These are phyloP conservation scores for Drosophila multiciliata DNA, from an alignment of 2,888 invertebrate species.

Conservation along the genomic window DNA sequence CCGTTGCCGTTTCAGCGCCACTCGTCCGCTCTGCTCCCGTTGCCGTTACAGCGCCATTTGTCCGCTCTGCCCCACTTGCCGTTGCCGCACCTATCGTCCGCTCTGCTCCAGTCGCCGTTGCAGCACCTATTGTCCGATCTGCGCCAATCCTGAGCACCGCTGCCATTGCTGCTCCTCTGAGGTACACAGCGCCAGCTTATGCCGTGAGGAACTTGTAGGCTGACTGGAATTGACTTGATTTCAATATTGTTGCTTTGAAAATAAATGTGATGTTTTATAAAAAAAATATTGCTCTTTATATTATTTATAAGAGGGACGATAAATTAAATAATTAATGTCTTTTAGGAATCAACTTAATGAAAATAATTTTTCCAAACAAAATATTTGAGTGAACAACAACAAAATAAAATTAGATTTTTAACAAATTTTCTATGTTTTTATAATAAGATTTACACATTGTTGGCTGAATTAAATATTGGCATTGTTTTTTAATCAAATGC, in stretches of 20 bases:
- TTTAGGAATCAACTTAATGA: neutral
- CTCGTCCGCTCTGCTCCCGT: slow-evolving; percentile 62
- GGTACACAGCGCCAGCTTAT: slow-evolving; percentile 68
- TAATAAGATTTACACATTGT: neutral
- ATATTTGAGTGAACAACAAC: neutral
- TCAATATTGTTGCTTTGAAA: slow-evolving; percentile 34
- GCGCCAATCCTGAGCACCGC: slow-evolving; percentile 33
- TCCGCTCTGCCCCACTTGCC: slow-evolving; percentile 51
- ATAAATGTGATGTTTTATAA: slow-evolving; percentile 62
- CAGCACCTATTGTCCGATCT: slow-evolving; percentile 60
- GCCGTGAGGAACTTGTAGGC: slow-evolving; percentile 69
- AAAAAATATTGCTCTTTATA: slow-evolving; percentile 1
- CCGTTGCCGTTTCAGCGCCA: slow-evolving; percentile 65
- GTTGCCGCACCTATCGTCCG: slow-evolving; percentile 47
- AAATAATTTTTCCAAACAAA: neutral
- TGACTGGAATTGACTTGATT: slow-evolving; percentile 4
- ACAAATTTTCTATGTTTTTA: neutral
- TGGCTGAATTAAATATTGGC: neutral
- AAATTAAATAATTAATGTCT: neutral
- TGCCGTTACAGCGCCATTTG: slow-evolving; percentile 48
- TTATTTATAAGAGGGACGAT: neutral
- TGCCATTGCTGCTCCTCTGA: slow-evolving; percentile 51
- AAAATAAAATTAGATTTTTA: neutral
- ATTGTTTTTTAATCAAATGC: neutral
- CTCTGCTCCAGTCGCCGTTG: slow-evolving; percentile 58